Evolutionary conservation across 2,888 invertebrate genomes (phyloP).

Genomic region (Sthenelais limicola): DNA sequence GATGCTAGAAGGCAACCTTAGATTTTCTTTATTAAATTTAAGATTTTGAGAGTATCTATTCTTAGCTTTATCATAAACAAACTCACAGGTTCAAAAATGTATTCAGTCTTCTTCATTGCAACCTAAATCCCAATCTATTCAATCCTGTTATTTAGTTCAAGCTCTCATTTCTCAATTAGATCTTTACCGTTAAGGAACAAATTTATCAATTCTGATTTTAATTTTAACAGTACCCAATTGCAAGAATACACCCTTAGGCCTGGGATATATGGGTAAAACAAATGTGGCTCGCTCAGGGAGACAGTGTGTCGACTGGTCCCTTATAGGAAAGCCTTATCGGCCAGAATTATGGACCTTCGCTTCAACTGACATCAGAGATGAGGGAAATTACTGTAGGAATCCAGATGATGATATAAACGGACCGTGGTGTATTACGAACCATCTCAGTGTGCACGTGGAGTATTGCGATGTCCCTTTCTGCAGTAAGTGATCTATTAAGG

Average conservation of each 20-base stretch:
- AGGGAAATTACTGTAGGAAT: constrained; percentile 48
- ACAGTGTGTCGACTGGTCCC: constrained; percentile 11
- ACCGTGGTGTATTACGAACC: constrained; percentile 50
- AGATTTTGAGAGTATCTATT: too few species aligned
- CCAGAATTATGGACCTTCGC: constrained; percentile 41
- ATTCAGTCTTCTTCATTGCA: too few species aligned
- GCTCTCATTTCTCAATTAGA: too few species aligned
- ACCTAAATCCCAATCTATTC: too few species aligned
- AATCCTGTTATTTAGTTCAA: too few species aligned
- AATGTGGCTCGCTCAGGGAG: constrained; percentile 8
- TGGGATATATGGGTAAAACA: constrained; percentile 1
- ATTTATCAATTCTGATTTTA: too few species aligned
- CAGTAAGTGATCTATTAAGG: constrained; percentile 43
- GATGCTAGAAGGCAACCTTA: too few species aligned
- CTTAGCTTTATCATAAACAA: too few species aligned
- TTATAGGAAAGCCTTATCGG: neutral
- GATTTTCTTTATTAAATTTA: too few species aligned
- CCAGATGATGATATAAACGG: constrained; percentile 48
- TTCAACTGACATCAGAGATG: neutral
- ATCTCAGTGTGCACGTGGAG: constrained; percentile 42
- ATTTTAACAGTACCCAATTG: constrained; percentile 6
- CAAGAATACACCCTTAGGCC: constrained; percentile 11
- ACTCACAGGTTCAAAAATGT: too few species aligned
- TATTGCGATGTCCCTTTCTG: constrained; percentile 48
- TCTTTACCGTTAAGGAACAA: too few species aligned